Evolutionary conservation across 2,797 vertebrate genomes (phyloP), one percentile per base, ranked within the genome.

Genomic region (Discoglossus pictus): DNA sequence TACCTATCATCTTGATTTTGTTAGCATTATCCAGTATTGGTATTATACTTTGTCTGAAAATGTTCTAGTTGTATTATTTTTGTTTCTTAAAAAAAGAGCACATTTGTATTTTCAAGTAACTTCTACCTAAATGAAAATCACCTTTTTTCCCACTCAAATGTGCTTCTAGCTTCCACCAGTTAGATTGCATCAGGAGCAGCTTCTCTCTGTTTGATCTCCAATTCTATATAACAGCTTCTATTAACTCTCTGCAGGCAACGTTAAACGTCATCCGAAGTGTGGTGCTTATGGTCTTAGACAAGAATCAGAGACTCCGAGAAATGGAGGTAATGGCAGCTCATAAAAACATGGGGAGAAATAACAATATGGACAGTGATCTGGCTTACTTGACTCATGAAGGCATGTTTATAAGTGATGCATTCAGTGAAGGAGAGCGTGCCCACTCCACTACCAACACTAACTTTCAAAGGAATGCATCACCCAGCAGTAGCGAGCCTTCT

Each of bases 301-400:
- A 92, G 44, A 94, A 88, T 79, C 93, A 94, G 84, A 93, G 86
- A 81, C 86, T 0, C 77, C 86, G 81, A 52, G 86, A 90, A 47
- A 64, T 85, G 67, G 91, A 89, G 17, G 81, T 86, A 48, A 55
- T 79, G 3, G 58, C 62, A 0, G 68, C 81, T 0, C 86, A 76
- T 23, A 80, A 88, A 75, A 80, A 36, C 76, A 36, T 83, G 1
- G 52, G 74, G 47, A 88, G 83, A 61, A 86, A 82, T 61, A 79
- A 7, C 59, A 35, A 48, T 40, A 72, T 75, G 87, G 93, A 94
- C 73, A 85, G 91, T 0, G 95, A 97, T 79, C 89, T 99, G 67
- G 95, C 94, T 62, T 97, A 96, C 81, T 91, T 98, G 81, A 98
- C 93, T 12, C 94, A 98, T 0, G 96, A 98, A 79, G 95, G 95